A percentile compares a stretch with the other conserved stretches of the same genome.
Evolutionary conservation across 2,888 invertebrate genomes (phyloP).

Genomic region (Tholera decimalis): DNA sequence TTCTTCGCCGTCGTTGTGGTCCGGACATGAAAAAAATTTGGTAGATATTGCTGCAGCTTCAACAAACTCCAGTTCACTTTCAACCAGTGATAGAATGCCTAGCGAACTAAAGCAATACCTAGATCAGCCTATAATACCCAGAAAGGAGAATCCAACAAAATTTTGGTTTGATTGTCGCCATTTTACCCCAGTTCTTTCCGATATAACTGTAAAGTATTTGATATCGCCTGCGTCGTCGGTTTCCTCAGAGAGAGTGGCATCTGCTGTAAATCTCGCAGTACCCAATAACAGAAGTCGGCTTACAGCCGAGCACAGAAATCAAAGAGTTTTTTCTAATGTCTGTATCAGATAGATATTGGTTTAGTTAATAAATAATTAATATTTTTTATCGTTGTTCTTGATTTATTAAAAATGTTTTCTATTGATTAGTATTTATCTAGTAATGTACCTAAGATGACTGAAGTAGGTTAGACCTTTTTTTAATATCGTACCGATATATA

Average conservation of each 20-base stretch:
- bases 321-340: too few species aligned
- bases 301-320: too few species aligned
- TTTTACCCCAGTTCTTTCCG: slow-evolving; percentile 66
- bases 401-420: too few species aligned
- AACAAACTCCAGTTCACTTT: background rate
- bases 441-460: too few species aligned
- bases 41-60: background rate
- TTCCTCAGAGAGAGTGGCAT: slow-evolving; percentile 62
- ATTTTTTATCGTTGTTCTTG: too few species aligned
- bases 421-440: too few species aligned
- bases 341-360: too few species aligned
- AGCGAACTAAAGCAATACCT: slow-evolving; percentile 1
- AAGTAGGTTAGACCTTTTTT: too few species aligned
- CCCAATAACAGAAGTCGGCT: slow-evolving; percentile 35
- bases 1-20: slow-evolving; percentile 50
- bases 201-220: slow-evolving; percentile 38
- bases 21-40: slow-evolving; percentile 55
- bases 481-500: too few species aligned
- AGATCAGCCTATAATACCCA: background rate
- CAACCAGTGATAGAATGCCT: background rate
- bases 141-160: background rate
- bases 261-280: slow-evolving; percentile 47
- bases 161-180: slow-evolving; percentile 8
- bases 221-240: slow-evolving; percentile 60
- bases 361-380: too few species aligned